These are phyloP conservation scores for Mechanitis messenoides DNA, from an alignment of 2,888 invertebrate genomes.

Conservation along the genomic window DNA sequence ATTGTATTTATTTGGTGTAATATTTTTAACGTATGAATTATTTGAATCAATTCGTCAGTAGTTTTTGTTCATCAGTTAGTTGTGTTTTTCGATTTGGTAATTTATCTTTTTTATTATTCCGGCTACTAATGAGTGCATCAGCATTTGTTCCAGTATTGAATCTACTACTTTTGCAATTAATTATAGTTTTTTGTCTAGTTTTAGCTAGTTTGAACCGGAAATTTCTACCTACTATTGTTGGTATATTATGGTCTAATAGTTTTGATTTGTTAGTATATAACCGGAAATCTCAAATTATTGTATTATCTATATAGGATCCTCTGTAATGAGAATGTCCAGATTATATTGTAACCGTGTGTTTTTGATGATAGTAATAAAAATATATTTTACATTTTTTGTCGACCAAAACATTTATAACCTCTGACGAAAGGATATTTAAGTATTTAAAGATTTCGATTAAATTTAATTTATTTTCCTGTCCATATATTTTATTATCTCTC, in stretches of 20 bases:
- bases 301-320: constrained; percentile 43
- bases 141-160: constrained; percentile 57
- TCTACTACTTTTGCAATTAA: constrained; percentile 19
- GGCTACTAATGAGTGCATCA: constrained; percentile 50
- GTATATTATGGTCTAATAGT: constrained; percentile 8
- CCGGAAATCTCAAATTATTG: constrained; percentile 27
- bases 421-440: constrained; percentile 25
- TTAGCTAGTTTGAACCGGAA: too few relatives aligned
- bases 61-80: constrained; percentile 55
- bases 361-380: constrained; percentile 14
- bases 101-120: constrained; percentile 51
- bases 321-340: constrained; percentile 49
- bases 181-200: too few relatives aligned
- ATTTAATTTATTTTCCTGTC: constrained; percentile 27
- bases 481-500: constrained; percentile 25
- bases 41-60: constrained; percentile 59
- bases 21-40: constrained; percentile 45
- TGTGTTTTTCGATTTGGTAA: constrained; percentile 37
- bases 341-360: constrained; percentile 14
- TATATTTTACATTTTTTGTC: constrained; percentile 24
- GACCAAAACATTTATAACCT: constrained; percentile 18
- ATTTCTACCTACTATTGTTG: too few relatives aligned
- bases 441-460: constrained; percentile 28
- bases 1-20: too few relatives aligned
- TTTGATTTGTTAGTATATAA: too few relatives aligned